Evolutionary conservation across 2,113 vertebrate genomes (phyloP).

Genomic region (Rhinoderma darwinii): DNA sequence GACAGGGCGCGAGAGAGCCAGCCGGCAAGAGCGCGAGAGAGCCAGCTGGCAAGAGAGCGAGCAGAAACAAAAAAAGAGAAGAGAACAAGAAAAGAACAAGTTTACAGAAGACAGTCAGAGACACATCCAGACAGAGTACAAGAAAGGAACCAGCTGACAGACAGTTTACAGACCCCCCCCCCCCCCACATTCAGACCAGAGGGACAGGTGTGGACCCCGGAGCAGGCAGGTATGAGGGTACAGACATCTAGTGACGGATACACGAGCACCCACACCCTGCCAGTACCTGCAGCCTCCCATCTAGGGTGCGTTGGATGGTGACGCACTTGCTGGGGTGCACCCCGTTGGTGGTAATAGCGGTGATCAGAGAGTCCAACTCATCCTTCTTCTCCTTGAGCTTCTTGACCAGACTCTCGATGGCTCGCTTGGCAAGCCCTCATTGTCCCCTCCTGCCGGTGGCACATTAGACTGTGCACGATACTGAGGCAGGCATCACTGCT

Average conservation of each 20-base stretch:
- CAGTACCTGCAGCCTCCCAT: slow-evolving; percentile 79
- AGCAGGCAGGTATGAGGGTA: background rate
- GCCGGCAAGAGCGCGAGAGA: background rate
- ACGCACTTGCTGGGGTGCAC: slow-evolving; percentile 83
- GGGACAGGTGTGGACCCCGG: too few relatives aligned
- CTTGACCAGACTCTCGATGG: slow-evolving; percentile 80
- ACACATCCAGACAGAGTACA: background rate
- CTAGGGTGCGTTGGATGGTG: slow-evolving; percentile 83
- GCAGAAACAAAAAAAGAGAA: background rate
- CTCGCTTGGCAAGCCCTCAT: slow-evolving; percentile 79
- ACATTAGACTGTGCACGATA: slow-evolving; percentile 86
- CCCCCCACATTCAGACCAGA: too few relatives aligned
- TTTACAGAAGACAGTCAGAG: background rate
- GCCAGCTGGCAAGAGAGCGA: background rate
- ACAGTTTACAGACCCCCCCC: too few relatives aligned
- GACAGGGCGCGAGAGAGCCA: background rate
- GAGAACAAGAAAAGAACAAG: background rate
- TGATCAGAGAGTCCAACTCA: slow-evolving; percentile 81
- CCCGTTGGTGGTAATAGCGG: slow-evolving; percentile 80
- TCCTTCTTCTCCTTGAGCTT: slow-evolving; percentile 81
- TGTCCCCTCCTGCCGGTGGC: slow-evolving; percentile 83
- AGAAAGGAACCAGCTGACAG: background rate
- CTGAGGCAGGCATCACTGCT: slow-evolving; percentile 81
- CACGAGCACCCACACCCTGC: background rate
- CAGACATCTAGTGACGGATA: background rate